Base-by-base conservation (phyloP, 1,140 invertebrate species). In the Venustaconcha ellipsiformis region DNA sequence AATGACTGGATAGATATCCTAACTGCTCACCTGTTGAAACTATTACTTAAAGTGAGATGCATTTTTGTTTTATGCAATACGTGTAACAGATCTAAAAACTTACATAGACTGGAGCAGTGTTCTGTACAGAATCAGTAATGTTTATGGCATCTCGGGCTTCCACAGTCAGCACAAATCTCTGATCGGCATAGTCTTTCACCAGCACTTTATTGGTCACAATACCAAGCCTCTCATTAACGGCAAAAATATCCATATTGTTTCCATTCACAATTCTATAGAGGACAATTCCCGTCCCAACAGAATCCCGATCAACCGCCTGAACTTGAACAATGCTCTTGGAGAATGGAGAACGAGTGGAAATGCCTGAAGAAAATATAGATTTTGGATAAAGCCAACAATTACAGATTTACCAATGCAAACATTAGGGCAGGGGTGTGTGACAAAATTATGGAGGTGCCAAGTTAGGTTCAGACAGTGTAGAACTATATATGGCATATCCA, bases 271-370 rank as follows among this genome's bases (percentile, higher is more conserved):
- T 18, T 8, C 55, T 58, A 20, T 72, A 72, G 17, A 64, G 20
- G 4, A 74, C 70, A 5, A 79, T 63, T 13, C 69, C 72, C 14
- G 73, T 57, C 11, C 73, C 69, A 17, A 74, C 14, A 58, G 57
- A 70, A 63, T 75, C 76, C 56, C 73, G 71, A 66, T 83, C 80
- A 60, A 60, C 70, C 14, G 79, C 81, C 17, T 74, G 68, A 18
- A 80, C 74, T 12, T 60, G 62, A 56, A 87, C 14, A 60, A 87
- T 83, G 58, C 81, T 84, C 74, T 83, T 74, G 8, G 71, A 75
- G 62, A 79, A 81, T 5, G 82, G 78, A 17, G 83, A 76, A 14
- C 80, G 71, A 0, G 67, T 76, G 1, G 84, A 82, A 15, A 86
- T 81, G 83, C 84, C 86, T 87, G 55, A 17, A 74, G 57, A 14